These are phyloP conservation scores for Vesta saturnalis DNA, from an alignment of 2,888 invertebrate species.

Conservation along the genomic window DNA sequence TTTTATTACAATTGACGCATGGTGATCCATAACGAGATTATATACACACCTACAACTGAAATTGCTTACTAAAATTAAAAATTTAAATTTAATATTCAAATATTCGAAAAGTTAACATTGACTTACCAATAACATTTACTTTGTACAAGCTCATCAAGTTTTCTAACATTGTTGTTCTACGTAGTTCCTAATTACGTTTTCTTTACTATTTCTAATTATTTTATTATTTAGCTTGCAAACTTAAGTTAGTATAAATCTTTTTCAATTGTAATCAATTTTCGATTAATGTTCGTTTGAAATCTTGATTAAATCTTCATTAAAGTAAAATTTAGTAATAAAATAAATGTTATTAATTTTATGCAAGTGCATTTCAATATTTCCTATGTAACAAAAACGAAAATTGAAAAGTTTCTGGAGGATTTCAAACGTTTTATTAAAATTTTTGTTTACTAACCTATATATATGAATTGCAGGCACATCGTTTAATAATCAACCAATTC, in stretches of 20 bases:
- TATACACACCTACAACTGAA: no score
- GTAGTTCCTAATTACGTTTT: no score
- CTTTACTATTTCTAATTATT: no score
- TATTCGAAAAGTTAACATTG: neutral
- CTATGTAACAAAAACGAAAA: neutral
- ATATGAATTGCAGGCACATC: slow-evolving; percentile 11
- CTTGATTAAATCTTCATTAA: no score
- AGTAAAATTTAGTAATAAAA: neutral
- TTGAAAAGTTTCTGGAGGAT: neutral
- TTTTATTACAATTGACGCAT: no score
- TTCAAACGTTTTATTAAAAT: neutral
- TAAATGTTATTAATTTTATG: neutral
- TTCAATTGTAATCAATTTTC: no score
- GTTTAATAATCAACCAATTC: slow-evolving; percentile 21
- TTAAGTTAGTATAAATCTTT: no score
- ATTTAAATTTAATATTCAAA: neutral
- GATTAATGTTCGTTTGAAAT: no score
- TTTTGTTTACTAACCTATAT: neutral
- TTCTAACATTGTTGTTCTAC: no score
- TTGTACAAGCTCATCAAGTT: slow-evolving; percentile 10
- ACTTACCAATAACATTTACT: neutral
- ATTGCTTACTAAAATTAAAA: neutral
- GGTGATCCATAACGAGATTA: no score
- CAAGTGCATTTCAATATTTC: neutral
- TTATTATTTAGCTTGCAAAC: no score